A percentile compares a stretch with the other conserved stretches of the same genome.
phyloP scores from a whole-genome alignment of 1,140 invertebrate genomes.

The Cyphomyrmex costatus region DNA sequence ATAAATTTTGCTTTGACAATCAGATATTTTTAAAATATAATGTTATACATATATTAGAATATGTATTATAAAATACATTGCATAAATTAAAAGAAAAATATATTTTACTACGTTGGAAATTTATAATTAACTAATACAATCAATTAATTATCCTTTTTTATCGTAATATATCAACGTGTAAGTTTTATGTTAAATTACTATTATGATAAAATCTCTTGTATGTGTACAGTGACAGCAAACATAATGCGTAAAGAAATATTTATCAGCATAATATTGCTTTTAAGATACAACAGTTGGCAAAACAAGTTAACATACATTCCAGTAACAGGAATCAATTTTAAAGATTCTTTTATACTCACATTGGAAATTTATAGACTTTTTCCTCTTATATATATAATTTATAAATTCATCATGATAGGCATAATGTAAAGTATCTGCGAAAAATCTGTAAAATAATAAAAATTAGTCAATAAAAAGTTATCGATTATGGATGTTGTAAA shows the following conservation, averaged over 20 bases:
- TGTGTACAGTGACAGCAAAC: background rate
- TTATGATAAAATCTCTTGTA: constrained; percentile 23
- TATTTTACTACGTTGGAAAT: background rate
- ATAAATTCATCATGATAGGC: background rate
- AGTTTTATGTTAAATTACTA: background rate
- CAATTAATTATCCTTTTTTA: background rate
- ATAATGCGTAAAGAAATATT: background rate
- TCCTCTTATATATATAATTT: background rate
- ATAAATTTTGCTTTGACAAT: background rate
- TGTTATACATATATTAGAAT: background rate
- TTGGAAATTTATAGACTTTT: background rate
- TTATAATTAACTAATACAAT: background rate
- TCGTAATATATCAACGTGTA: background rate
- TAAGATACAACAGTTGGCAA: background rate
- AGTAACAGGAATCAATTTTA: background rate
- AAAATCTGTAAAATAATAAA: constrained; percentile 7
- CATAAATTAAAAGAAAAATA: constrained; percentile 1
- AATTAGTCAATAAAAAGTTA: background rate
- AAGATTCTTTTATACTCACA: background rate
- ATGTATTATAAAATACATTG: background rate
- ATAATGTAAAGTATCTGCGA: background rate
- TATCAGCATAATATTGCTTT: background rate
- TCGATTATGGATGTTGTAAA: background rate
- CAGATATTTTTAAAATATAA: background rate
- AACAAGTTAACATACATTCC: constrained; percentile 1